Base-by-base conservation (phyloP, 2,797 vertebrate species). In the Peromyscus attwateri region DNA sequence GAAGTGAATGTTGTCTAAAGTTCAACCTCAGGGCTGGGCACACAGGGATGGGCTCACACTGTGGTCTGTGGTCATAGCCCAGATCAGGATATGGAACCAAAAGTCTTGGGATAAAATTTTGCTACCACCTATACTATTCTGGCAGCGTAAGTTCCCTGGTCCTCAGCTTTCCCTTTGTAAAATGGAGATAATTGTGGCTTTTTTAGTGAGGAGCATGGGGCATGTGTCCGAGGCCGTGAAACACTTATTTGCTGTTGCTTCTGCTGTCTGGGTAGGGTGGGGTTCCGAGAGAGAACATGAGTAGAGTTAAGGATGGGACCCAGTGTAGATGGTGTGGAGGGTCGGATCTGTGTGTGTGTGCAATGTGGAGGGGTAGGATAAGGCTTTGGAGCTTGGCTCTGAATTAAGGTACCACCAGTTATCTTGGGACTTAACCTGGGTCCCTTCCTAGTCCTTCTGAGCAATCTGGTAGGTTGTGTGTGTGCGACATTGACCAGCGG, bases 141-240 rank as follows among this genome's bases (percentile, higher is more conserved):
- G 83, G 14, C 5, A 40, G 23, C 79, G 8, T 52, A 2, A 34
- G 37, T 55, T 93, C 64, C 70, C 12, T 37, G 31, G 89, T 71
- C 92, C 84, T 92, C 85, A 14, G 31, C 79, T 64, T 95, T 55
- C 80, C 13, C 40, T 77, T 94, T 92, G 21, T 89, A 16, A 92
- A 88, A 29, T 46, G 40, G 29, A 46, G n/a, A 71, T 80, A 5
- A 16, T 64, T 17, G 14, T 25, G 57, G 75, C 52, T 57, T 34
- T 37, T 93, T 46, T 46, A 60, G 23, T n/a, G 87, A 82, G 73
- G 60, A 49, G 25, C 10, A 29, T 16, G 19, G 87, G 64, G 64
- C 43, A 1, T 1, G 9, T 12, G 4, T 14, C 46, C 3, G 71
- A 43, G 0, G 3, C 57, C 64, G 3, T 25, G 27, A 57, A 31